phyloP scores from a whole-genome alignment of 2,797 vertebrate genomes.

The Lacerta agilis region DNA sequence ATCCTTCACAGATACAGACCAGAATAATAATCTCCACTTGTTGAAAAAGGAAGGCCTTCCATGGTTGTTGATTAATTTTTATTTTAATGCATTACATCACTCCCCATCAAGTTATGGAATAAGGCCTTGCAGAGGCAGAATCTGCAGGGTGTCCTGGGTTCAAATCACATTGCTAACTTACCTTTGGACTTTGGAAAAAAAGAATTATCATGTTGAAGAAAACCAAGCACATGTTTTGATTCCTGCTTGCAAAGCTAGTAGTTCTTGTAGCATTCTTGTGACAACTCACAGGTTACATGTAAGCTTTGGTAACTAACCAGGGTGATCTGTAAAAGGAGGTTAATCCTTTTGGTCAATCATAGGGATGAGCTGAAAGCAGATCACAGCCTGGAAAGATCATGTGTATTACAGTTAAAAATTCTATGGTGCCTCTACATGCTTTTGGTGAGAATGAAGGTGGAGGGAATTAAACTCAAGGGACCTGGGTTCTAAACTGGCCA shows the following conservation, averaged over 20 bases:
- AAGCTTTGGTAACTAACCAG: not conserved
- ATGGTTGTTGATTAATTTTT: no score
- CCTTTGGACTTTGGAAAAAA: not conserved
- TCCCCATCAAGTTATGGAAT: not conserved
- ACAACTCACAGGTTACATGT: not conserved
- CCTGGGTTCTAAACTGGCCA: not conserved
- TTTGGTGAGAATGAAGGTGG: not conserved
- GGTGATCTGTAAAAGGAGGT: not conserved
- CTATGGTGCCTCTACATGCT: not conserved
- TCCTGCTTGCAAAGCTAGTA: not conserved
- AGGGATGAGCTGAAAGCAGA: not conserved
- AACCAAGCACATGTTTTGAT: not conserved
- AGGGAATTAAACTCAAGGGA: not conserved
- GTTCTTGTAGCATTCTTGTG: not conserved
- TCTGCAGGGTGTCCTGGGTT: not conserved
- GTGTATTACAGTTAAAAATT: not conserved
- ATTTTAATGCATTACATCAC: not conserved
- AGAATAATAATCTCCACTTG: no score
- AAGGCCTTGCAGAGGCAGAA: not conserved
- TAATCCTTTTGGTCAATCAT: not conserved
- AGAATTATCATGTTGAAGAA: not conserved
- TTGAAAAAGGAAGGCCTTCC: no score
- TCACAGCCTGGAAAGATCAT: not conserved
- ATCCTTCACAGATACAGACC: no score
- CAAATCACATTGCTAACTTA: not conserved